Evolutionary conservation across 1,140 invertebrate genomes (phyloP), one percentile per base, ranked within the genome.

Genomic region (Eurosta solidaginis): DNA sequence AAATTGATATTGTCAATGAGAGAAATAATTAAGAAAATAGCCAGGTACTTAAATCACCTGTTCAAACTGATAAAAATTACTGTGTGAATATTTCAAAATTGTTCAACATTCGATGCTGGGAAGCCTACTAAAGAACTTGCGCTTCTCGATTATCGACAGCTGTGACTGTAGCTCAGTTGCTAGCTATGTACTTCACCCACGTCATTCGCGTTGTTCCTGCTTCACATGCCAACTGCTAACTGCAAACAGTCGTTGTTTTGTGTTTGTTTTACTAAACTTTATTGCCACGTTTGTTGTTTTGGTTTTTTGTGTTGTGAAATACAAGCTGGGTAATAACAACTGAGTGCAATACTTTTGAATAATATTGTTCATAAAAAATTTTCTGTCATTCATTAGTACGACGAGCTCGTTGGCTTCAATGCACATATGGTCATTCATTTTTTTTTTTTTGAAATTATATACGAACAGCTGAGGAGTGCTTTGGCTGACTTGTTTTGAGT

Each of bases 201-300:
- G 33, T 68, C 59, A 40, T 27, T 68, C 14, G 22, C 20, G n/a
- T 12, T 20, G 22, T 68, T 42, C 59, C 22, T n/a, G n/a, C n/a
- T 33, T 68, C 73, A 3, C 40, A 3, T 5, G 25, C 36, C 59
- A 5, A 5, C n/a, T 40, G 59, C 59, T 45, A 29, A 44, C 42
- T 74, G 68, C 68, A 45, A 74, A 45, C 44, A 68, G 12, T 68
- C 17, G 59, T n/a, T n/a, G 17, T 9, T 20, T 68, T 68, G 59
- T 68, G 59, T n/a, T n/a, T n/a, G 59, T 68, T 40, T 40, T 4
- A 20, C 40, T 68, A 20, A 29, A 36, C 17, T 40, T 68, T 22
- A 42, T 63, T 63, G n/a, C 54, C 25, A 63, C 54, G 36, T 68
- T 68, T 68, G 59, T 42, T 68, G 2, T 59, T 59, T 59, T 59